Evolutionary conservation across 2,888 invertebrate species (phyloP), one percentile per base, ranked within the genome.

Genomic region (Chloroclysta siterata): DNA sequence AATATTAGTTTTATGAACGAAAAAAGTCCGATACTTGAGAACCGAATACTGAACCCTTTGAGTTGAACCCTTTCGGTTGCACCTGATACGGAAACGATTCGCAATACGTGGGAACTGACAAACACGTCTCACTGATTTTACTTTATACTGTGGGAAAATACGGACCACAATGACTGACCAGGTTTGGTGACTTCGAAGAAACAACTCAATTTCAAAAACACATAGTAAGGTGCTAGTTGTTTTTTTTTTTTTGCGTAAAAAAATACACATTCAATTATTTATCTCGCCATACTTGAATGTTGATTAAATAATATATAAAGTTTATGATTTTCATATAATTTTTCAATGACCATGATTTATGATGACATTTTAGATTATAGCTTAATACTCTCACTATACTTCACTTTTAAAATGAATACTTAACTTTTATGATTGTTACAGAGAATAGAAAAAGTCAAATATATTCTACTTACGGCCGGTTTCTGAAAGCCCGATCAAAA

Each of bases 1-100:
- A 92, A 93, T 93, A 92, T 93, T 93, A 92, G 93, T 93, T 92
- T 92, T 90, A 92, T 92, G 90, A 72, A 74, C 84, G 84, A 92
- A 91, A 93, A 93, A 93, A 86, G 68, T 63, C 81, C 85, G 87
- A 87, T 86, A 87, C 85, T 88, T 78, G 84, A 87, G 87, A 89
- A 87, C 88, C 88, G 86, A 88, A 82, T 88, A 91, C 90, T 88
- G 87, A 83, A 83, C 87, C 86, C 85, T 89, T 89, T 84, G 75
- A 80, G 79, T 79, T 78, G 81, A 89, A 90, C 89, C 90, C 90
- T 91, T 92, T 90, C 80, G 77, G 74, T 78, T 76, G 83, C 91
- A 92, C 93, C 93, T 92, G 93, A 93, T 82, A 82, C 92, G 93
- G 92, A 91, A 90, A 87, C 81, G 84, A 86, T 91, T 92, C 84